Conservation (phyloP, 2,888 invertebrate species). For the Sminthurinus aureus region DNA sequence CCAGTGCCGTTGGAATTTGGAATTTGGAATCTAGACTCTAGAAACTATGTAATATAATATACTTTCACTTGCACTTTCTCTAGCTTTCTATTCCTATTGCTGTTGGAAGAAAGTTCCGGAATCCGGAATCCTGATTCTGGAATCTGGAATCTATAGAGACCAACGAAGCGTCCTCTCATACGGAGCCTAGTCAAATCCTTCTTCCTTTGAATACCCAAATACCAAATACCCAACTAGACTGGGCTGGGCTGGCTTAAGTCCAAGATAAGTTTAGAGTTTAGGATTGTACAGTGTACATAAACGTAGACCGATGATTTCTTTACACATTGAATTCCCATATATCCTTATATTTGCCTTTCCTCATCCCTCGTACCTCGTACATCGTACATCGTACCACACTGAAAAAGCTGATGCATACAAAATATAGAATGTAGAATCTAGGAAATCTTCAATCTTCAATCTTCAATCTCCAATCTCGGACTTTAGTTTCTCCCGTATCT, state of each 20-base stretch:
- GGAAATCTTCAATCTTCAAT: no score
- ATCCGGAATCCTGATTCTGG: not conserved
- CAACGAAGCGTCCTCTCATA: constrained; percentile 29
- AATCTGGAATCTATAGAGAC: not conserved
- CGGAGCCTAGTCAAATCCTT: constrained; percentile 38
- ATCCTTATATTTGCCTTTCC: not conserved
- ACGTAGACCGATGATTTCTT: not conserved
- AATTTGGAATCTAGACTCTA: no score
- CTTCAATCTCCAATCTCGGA: no score
- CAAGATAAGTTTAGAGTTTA: constrained; percentile 36
- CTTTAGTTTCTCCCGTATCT: no score
- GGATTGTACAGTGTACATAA: constrained; percentile 17
- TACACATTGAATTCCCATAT: not conserved
- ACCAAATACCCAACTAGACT: not conserved
- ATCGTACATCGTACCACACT: not conserved
- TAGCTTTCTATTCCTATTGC: no score
- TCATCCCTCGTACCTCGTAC: not conserved
- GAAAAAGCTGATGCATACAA: no score
- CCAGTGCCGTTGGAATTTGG: constrained; percentile 12
- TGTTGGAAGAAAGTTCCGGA: not conserved
- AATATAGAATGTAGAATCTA: no score
- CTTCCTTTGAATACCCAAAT: constrained; percentile 20
- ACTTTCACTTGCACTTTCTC: no score
- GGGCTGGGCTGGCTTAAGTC: constrained; percentile 40
- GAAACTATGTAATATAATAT: constrained; percentile 18